Evolutionary conservation across 1,140 invertebrate species (phyloP), one percentile per base, ranked within the genome.

Genomic region (Linepithema humile): DNA sequence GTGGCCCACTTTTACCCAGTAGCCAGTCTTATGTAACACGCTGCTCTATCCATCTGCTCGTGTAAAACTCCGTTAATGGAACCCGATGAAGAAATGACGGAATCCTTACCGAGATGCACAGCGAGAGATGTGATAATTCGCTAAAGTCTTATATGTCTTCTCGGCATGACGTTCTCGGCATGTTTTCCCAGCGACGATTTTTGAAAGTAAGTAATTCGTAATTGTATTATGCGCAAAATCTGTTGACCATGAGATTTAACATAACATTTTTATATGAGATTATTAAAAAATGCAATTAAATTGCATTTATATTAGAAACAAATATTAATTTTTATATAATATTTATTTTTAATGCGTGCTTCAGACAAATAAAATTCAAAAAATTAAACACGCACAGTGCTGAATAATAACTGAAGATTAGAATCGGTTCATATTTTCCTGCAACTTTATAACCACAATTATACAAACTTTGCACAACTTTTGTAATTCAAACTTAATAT

Each of bases 1-100:
- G 48, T 80, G 88, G 72, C 85, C 86, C 88, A 89, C 88, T 90
- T 90, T 88, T 90, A 87, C 86, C 70, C 53, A 26, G 15, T 57
- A 40, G 29, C 29, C 40, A 23, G 50, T 70, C 70, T 86, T 87
- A 82, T 82, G 72, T 87, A 84, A 90, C 75, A 15, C 38, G 55
- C 60, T 60, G 43, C 64, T 64, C 64, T 77, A 74, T 85, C 45
- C 74, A 65, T 80, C 35, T 83, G 45, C 84, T 65, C 85, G 53
- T 62, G 85, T 86, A 84, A 85, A 85, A 55, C 50, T 86, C 82
- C 85, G 85, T 88, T 88, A 88, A 65, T 20, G 70, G 70, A 15
- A 69, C 64, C 60, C 53, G 35, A 20, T 72, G 80, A 84, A 48
- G 73, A 88, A 87, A 88, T 57, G 43, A 40, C n/a, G 0, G 40